Conservation (phyloP, 1,140 invertebrate species). For the Brachionus plicatilis region DNA sequence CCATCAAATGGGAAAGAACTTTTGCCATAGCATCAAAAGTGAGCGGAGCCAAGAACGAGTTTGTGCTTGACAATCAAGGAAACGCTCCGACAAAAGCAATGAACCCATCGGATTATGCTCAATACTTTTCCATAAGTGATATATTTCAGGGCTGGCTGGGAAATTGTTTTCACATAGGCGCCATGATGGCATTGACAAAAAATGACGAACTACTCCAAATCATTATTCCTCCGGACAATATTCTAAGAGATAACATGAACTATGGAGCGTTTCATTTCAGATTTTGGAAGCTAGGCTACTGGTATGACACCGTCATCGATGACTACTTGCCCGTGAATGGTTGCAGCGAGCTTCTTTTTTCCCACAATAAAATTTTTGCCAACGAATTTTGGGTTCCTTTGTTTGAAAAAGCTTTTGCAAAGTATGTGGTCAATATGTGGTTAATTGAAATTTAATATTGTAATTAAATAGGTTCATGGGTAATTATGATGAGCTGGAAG, state of each 20-base stretch:
- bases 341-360: slow-evolving; percentile 46
- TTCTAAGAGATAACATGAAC: slow-evolving; percentile 15
- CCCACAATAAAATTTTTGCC: slow-evolving; percentile 43
- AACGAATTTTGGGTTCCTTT: slow-evolving; percentile 55
- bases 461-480: slow-evolving; percentile 22
- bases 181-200: slow-evolving; percentile 36
- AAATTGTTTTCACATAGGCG: slow-evolving; percentile 37
- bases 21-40: background rate
- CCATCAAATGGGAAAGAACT: slow-evolving; percentile 37
- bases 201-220: slow-evolving; percentile 1
- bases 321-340: slow-evolving; percentile 42
- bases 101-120: background rate
- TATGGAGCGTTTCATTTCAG: slow-evolving; percentile 37
- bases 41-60: background rate
- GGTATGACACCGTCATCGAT: slow-evolving; percentile 31
- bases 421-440: slow-evolving; percentile 9
- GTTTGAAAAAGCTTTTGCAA: slow-evolving; percentile 51
- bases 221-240: slow-evolving; percentile 16
- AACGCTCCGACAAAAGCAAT: background rate
- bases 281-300: slow-evolving; percentile 36
- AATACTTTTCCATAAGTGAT: slow-evolving; percentile 9
- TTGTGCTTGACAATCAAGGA: slow-evolving; percentile 29
- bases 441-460: background rate
- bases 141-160: slow-evolving; percentile 28
- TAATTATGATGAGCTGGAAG: slow-evolving; percentile 37